Evolutionary conservation across 2,888 invertebrate species (phyloP), one percentile per base, ranked within the genome.

Genomic region (Melieria omissa): DNA sequence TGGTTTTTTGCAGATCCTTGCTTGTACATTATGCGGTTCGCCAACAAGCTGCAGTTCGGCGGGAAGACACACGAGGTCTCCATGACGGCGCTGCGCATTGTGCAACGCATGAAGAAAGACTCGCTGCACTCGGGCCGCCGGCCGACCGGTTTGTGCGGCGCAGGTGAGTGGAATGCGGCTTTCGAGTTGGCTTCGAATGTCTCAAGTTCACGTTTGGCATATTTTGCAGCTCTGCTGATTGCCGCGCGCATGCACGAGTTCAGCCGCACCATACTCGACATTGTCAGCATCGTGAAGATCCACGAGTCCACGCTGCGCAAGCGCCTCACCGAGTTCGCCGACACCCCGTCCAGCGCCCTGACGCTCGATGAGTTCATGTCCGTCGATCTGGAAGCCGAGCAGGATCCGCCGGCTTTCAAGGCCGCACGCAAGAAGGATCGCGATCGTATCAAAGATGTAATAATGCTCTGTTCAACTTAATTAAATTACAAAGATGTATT

Each of bases 91-190:
- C 89, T 97, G 71, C 90, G 99, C 70, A 89, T 99, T 73, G 96
- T 99, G 41, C 95, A 97, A 87, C 90, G 99, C 80, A 99, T 99
- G 99, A 99, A 98, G 87, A 91, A 96, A 81, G 99, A 99, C 87
- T 98, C 97, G 86, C 94, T 99, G 86, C 97, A 98, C 85, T 96
- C 95, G 0, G 99, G 99, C 7, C 90, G 99, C 73, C 89, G 98
- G 78, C 99, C 99, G 1, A 97, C 98, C 0, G 99, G 99, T 10
- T 90, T 99, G 29, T 99, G 99, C 88, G 99, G 99, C 42, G 99
- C 99, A 84, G 96, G 96, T 96, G 86, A 86, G 80, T 75, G 60
- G 4, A 44, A 3, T 14, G 16, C 6, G 3, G 42, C 12, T 52
- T 52, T 52, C 9, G 12, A 12, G 1, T 49, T 8, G 9, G 49